Conservation (phyloP, 1,140 invertebrate species). For the Batillaria attramentaria region DNA sequence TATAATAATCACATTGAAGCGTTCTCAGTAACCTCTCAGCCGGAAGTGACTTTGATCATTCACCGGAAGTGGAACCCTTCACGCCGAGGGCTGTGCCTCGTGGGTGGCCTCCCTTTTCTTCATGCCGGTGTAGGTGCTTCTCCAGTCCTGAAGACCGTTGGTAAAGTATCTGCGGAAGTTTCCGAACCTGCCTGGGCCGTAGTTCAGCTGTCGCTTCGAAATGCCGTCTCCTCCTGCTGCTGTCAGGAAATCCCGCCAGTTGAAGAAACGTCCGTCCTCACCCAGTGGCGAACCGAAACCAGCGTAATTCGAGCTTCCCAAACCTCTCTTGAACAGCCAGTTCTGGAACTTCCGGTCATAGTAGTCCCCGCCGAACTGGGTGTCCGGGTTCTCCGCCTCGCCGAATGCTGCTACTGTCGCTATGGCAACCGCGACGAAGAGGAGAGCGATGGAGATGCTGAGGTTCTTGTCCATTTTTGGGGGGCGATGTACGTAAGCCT, state of each 20-base stretch:
- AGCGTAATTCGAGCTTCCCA: background rate
- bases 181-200: slow-evolving; percentile 32
- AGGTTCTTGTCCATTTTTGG: slow-evolving; percentile 24
- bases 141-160: slow-evolving; percentile 44
- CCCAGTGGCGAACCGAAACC: slow-evolving; percentile 29
- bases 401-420: slow-evolving; percentile 26
- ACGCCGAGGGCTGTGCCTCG: background rate
- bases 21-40: background rate
- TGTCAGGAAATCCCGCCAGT: slow-evolving; percentile 30
- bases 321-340: slow-evolving; percentile 37
- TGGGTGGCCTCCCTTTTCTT: slow-evolving; percentile 26
- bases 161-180: slow-evolving; percentile 39
- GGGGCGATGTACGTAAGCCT: no score
- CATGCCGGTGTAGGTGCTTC: slow-evolving; percentile 33
- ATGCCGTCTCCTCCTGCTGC: slow-evolving; percentile 25
- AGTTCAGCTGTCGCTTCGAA: slow-evolving; percentile 35
- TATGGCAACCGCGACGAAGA: slow-evolving; percentile 17
- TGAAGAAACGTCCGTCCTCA: slow-evolving; percentile 30
- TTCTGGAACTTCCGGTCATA: slow-evolving; percentile 28
- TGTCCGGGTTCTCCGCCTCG: background rate
- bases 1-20: background rate
- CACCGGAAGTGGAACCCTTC: no score
- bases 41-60: background rate
- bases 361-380: background rate
- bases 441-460: slow-evolving; percentile 9